phyloP scores from a whole-genome alignment of 2,888 invertebrate species.

The Andrena camellia region DNA sequence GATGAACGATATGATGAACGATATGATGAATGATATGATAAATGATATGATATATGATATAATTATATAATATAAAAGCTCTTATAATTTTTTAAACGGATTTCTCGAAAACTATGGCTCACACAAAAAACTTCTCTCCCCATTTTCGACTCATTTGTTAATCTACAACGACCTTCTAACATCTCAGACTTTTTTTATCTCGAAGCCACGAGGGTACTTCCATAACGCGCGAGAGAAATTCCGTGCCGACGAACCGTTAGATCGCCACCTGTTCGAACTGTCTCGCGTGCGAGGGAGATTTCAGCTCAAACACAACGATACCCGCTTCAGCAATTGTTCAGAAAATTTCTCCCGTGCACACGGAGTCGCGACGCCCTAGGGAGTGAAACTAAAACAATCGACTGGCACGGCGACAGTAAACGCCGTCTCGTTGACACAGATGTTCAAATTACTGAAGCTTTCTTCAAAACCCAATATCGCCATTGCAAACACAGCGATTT shows the following conservation, averaged over 20 bases:
- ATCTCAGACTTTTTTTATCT: too few species aligned
- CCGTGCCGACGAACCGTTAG: constrained; percentile 61
- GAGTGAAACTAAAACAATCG: constrained; percentile 19
- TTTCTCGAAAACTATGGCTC: not conserved
- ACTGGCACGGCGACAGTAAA: not conserved
- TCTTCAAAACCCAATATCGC: not conserved
- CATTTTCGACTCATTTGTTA: not conserved
- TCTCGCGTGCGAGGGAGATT: constrained; percentile 27
- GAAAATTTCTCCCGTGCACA: constrained; percentile 7
- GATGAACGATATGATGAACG: too few species aligned
- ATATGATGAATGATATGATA: too few species aligned
- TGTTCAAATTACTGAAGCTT: not conserved
- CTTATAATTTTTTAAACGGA: not conserved
- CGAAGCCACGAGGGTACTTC: constrained; percentile 19
- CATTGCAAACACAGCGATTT: too few species aligned
- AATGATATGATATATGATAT: too few species aligned
- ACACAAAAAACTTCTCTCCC: not conserved
- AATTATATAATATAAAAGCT: too few species aligned
- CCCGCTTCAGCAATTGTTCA: not conserved
- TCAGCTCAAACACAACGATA: constrained; percentile 9
- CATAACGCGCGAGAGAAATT: constrained; percentile 48
- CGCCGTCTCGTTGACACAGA: not conserved
- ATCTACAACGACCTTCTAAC: not conserved
- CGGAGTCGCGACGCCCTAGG: not conserved
- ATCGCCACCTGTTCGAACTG: constrained; percentile 52